Evolutionary conservation across 2,888 invertebrate genomes (phyloP), one percentile per base, ranked within the genome.

Genomic region (Lampropteryx suffumata): DNA sequence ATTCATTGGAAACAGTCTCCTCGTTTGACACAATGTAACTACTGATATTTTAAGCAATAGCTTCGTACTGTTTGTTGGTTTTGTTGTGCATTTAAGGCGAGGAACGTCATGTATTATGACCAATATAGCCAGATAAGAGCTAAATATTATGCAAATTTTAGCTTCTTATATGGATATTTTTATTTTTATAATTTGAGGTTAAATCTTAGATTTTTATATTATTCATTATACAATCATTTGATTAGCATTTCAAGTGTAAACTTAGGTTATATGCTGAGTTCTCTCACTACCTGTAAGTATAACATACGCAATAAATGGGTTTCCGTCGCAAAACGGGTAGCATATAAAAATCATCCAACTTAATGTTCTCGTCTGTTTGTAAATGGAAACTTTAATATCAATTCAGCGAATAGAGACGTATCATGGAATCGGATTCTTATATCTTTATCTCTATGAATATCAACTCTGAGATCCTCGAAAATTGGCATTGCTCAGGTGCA

Each of bases 101-200:
- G 58, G 48, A 59, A 57, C 32, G 13, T 33, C 57, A 61, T 67
- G 67, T 63, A 62, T 64, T 57, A 60, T 64, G 51, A 64, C 60
- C 64, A n/a, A n/a, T n/a, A n/a, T n/a, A n/a, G n/a, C n/a, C n/a
- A n/a, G n/a, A n/a, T n/a, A n/a, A n/a, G n/a, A n/a, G n/a, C n/a
- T n/a, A n/a, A n/a, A n/a, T 63, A 59, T 65, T 67, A 69, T 67
- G 63, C 54, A 58, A 73, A 71, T 71, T 52, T 40, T 56, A n/a
- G n/a, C 41, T 46, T 56, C 21, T 41, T 59, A 63, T 54, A 61
- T 54, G 51, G 59, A 57, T 59, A 64, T 67, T 67, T 71, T 67
- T 69, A 68, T 64, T 62, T 46, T 68, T 61, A 55, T 48, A 37
- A 32, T 50, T 49, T 47, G 40, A 52, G 28, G 37, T 49, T n/a